These are phyloP conservation scores for Ephestia elutella DNA, from an alignment of 1,140 invertebrate species.

Conservation along the genomic window DNA sequence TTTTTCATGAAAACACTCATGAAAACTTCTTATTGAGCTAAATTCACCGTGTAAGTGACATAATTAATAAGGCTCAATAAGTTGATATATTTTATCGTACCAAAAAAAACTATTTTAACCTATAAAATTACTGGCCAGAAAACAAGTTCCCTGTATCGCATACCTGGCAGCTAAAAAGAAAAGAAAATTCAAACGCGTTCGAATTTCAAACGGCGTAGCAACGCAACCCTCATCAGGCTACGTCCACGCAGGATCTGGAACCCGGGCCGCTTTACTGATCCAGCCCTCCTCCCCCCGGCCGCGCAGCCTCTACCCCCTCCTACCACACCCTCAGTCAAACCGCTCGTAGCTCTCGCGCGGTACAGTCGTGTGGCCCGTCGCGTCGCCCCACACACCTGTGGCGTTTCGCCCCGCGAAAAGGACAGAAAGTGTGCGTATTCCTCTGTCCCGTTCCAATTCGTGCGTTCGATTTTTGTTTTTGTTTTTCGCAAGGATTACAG, in stretches of 20 bases:
- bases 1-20: too few species aligned
- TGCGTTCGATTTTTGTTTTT: constrained; percentile 22
- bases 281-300: constrained; percentile 15
- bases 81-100: background rate
- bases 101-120: background rate
- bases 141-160: background rate
- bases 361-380: constrained; percentile 24
- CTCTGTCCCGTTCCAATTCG: constrained; percentile 11
- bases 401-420: constrained; percentile 16
- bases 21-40: too few species aligned
- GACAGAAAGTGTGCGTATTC: constrained; percentile 14
- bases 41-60: too few species aligned
- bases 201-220: background rate
- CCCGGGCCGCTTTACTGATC: constrained; percentile 40
- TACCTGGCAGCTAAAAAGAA: background rate
- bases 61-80: too few species aligned
- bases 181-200: background rate
- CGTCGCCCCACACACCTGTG: constrained; percentile 34
- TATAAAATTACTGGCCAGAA: background rate
- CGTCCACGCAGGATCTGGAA: constrained; percentile 26
- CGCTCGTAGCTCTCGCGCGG: constrained; percentile 29
- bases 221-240: constrained; percentile 10
- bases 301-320: constrained; percentile 24
- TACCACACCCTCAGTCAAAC: constrained; percentile 21
- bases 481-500: constrained; percentile 45